Conservation (phyloP, 1,140 invertebrate species). For the Eurosta solidaginis region DNA sequence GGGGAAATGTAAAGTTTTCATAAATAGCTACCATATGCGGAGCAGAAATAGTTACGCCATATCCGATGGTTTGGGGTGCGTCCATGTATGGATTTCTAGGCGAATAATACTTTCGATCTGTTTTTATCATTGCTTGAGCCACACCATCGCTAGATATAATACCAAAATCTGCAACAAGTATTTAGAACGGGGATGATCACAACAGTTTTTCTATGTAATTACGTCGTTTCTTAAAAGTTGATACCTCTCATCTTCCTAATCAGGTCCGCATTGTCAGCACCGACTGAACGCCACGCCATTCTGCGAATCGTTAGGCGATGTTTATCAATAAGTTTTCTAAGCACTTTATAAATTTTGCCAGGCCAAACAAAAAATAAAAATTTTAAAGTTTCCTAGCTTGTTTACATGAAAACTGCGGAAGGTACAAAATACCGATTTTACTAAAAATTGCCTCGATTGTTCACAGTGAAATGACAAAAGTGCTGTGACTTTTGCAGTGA, state of each 20-base stretch:
- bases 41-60: constrained; percentile 93
- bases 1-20: no score
- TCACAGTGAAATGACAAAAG: no score
- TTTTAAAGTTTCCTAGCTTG: not conserved
- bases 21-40: constrained; percentile 88
- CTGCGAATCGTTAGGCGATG: constrained; percentile 1
- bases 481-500: no score
- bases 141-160: constrained; percentile 82
- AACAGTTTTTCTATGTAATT: not conserved
- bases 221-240: not conserved
- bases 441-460: no score
- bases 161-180: constrained; percentile 73
- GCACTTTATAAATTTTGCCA: not conserved
- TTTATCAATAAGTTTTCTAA: constrained; percentile 9
- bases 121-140: constrained; percentile 79
- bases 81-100: constrained; percentile 77
- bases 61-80: constrained; percentile 86
- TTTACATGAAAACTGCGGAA: not conserved
- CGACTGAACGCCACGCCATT: constrained; percentile 83
- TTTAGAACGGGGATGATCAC: constrained; percentile 27
- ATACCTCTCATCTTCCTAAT: constrained; percentile 81
- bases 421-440: no score
- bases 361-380: not conserved
- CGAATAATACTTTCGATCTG: constrained; percentile 80
- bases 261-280: constrained; percentile 81